These are phyloP conservation scores for Spodoptera litura DNA, from an alignment of 1,140 invertebrate genomes.

Conservation along the genomic window DNA sequence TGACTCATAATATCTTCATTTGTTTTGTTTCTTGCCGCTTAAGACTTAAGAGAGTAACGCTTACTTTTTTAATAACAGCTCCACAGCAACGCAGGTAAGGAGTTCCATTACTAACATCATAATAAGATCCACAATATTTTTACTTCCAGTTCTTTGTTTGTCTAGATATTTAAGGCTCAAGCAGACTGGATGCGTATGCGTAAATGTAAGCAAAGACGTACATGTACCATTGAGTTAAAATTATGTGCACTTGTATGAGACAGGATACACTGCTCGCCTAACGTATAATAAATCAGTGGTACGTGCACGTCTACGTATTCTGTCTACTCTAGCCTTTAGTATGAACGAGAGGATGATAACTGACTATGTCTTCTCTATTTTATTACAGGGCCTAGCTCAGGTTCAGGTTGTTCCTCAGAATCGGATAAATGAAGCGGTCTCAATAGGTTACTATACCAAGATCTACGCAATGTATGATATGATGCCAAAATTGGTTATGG, in stretches of 20 bases:
- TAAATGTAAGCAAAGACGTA: too few species aligned
- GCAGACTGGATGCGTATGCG: too few species aligned
- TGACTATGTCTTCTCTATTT: conserved; percentile 1
- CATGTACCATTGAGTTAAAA: too few species aligned
- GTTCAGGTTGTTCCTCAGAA: conserved; percentile 79
- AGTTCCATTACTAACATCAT: not conserved
- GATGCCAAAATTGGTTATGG: conserved; percentile 59
- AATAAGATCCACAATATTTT: not conserved
- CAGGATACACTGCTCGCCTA: too few species aligned
- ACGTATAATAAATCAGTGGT: too few species aligned
- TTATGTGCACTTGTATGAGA: too few species aligned
- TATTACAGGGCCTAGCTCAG: conserved; percentile 72
- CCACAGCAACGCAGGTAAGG: conserved; percentile 18
- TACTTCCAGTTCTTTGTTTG: not conserved
- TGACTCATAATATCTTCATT: not conserved
- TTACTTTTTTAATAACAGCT: conserved; percentile 18
- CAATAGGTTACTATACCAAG: conserved; percentile 41
- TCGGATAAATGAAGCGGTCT: conserved; percentile 72
- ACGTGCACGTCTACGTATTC: too few species aligned
- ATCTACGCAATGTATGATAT: conserved; percentile 21
- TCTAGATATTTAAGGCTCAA: too few species aligned
- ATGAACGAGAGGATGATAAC: not conserved
- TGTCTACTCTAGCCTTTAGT: too few species aligned
- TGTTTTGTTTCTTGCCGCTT: not conserved
- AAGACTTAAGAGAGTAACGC: conserved; percentile 1